Evolutionary conservation across 1,140 invertebrate species (phyloP).

Genomic region (Drosophila carrolli): DNA sequence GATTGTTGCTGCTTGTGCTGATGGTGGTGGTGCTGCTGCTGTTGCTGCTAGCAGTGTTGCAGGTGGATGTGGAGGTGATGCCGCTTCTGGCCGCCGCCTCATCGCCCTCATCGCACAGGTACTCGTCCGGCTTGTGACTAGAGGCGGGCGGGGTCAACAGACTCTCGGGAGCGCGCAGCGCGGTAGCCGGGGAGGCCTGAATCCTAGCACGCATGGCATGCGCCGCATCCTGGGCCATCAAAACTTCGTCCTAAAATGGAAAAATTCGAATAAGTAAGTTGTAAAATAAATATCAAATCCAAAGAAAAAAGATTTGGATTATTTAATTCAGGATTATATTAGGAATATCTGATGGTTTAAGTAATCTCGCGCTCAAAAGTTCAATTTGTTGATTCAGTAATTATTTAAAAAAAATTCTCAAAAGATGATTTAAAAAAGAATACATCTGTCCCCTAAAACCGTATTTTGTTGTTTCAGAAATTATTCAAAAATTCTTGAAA

Average conservation of each 20-base stretch:
- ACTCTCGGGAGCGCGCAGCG: constrained; percentile 79
- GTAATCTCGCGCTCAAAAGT: too few relatives aligned
- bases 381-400: too few relatives aligned
- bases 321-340: too few relatives aligned
- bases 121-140: constrained; percentile 85
- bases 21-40: constrained; percentile 1
- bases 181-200: constrained; percentile 79
- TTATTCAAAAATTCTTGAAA: too few relatives aligned
- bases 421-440: too few relatives aligned
- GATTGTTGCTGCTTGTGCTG: constrained; percentile 13
- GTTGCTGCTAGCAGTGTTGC: background rate
- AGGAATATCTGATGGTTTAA: too few relatives aligned
- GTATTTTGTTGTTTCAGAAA: too few relatives aligned
- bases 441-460: too few relatives aligned
- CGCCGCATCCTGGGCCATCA: constrained; percentile 61
- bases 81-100: constrained; percentile 23
- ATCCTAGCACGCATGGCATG: constrained; percentile 66
- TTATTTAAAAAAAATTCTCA: too few relatives aligned
- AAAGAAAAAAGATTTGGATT: background rate
- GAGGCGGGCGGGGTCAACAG: constrained; percentile 86
- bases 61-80: constrained; percentile 11
- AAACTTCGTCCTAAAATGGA: constrained; percentile 56
- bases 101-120: constrained; percentile 63
- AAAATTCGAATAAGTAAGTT: constrained; percentile 2
- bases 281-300: background rate